A percentile compares a stretch with the other conserved stretches of the same genome.
Evolutionary conservation across 2,113 vertebrate genomes (phyloP).

Genomic region (Dicaeum eximium): DNA sequence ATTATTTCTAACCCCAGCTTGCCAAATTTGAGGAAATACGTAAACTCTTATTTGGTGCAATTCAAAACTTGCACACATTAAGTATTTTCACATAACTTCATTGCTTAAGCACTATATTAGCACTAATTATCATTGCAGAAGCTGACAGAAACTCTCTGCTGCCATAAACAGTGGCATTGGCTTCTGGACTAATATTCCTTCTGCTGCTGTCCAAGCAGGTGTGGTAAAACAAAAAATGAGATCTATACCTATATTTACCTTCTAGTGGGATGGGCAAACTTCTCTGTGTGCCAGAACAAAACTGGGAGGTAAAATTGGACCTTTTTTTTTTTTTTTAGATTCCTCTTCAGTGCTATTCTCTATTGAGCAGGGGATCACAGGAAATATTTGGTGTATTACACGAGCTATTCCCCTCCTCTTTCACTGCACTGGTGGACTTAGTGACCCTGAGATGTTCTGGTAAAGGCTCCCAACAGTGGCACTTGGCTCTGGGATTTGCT

Average conservation of each 20-base stretch:
- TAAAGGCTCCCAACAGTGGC: neutral
- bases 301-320: neutral
- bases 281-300: neutral
- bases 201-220: neutral
- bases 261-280: neutral
- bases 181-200: neutral
- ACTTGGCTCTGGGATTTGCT: neutral
- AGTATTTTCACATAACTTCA: neutral
- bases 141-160: neutral
- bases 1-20: neutral
- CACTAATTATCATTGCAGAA: neutral
- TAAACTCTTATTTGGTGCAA: neutral
- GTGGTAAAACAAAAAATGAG: neutral
- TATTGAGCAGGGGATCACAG: neutral
- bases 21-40: neutral
- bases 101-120: neutral
- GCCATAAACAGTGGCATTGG: neutral
- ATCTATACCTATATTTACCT: neutral
- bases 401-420: neutral
- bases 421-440: neutral
- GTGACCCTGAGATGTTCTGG: neutral
- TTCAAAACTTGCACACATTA: accelerated
- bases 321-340: neutral
- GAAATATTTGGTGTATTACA: neutral
- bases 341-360: neutral